Evolutionary conservation across 2,797 vertebrate genomes (phyloP), one percentile per base, ranked within the genome.

Genomic region (Molossus molossus): DNA sequence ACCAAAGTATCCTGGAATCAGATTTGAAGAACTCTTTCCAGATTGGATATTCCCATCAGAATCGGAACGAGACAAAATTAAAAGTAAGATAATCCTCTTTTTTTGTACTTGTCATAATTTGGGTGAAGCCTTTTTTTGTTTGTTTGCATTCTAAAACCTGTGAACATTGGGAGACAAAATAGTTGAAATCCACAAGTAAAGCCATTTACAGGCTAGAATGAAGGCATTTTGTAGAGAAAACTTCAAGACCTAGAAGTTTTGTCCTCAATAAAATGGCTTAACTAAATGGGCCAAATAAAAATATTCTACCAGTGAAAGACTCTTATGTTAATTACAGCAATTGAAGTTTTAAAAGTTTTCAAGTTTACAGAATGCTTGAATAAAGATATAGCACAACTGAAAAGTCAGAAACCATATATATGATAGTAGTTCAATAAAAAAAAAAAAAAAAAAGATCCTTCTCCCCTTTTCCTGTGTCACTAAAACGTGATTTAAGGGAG

Each of bases 1-100:
- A 98, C 99, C 99, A 9, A 99, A 99, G 98, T 99, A 99, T 97
- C 99, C 99, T 0, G 99, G 99, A 73, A 99, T 99, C 98, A 99
- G 99, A 98, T 99, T 99, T 96, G 99, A 99, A 17, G 99, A 99
- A 87, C 99, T 99, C 65, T 99, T 99, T 96, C 99, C 99, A 12
- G 99, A 99, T 97, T 99, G 99, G 99, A 99, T 99, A 98, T 99
- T 99, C 96, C 99, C 99, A 58, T 99, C 99, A 58, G 99, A 99
- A 88, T 99, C 99, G 1, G 99, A 99, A 96, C 99, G 99, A 72
- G 99, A 99, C 98, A 99, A 99, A 97, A 98, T 99, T 94, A 99
- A 99, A 98, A 99, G 99, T 99, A 99, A 99, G 99, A 95, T 18
- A 48, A 55, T 45, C 48, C 45, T 86, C 93, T 94, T n/a, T 37